These are phyloP conservation scores for Ginglymostoma cirratum DNA, from an alignment of 2,113 vertebrate species.

Conservation along the genomic window DNA sequence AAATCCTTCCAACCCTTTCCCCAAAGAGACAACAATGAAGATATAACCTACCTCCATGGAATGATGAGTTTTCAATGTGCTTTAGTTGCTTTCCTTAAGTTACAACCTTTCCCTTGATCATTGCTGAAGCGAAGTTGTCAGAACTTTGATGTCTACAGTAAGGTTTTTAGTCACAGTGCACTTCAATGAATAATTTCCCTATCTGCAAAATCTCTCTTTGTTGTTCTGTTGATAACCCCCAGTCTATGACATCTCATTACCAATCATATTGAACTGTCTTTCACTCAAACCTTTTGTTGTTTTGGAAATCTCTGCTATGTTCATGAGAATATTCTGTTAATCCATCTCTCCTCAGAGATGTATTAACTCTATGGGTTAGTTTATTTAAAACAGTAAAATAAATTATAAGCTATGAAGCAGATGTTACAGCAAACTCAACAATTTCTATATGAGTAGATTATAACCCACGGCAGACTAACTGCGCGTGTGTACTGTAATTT, in stretches of 20 bases:
- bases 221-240: neutral
- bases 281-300: neutral
- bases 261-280: too few relatives aligned
- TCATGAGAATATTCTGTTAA: too few relatives aligned
- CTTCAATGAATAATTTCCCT: neutral
- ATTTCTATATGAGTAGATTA: too few relatives aligned
- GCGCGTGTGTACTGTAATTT: neutral
- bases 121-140: neutral
- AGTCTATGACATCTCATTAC: too few relatives aligned
- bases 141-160: neutral
- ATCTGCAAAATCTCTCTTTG: neutral
- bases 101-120: neutral
- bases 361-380: too few relatives aligned
- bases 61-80: neutral
- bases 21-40: too few relatives aligned
- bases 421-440: too few relatives aligned
- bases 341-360: too few relatives aligned
- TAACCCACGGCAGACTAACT: neutral
- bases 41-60: too few relatives aligned
- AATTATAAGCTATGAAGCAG: too few relatives aligned
- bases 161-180: neutral
- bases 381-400: too few relatives aligned
- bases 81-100: neutral
- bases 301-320: neutral
- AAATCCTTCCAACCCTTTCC: too few relatives aligned